Evolutionary conservation across 2,113 vertebrate species (phyloP).

Genomic region (Cephalopterus ornatus): DNA sequence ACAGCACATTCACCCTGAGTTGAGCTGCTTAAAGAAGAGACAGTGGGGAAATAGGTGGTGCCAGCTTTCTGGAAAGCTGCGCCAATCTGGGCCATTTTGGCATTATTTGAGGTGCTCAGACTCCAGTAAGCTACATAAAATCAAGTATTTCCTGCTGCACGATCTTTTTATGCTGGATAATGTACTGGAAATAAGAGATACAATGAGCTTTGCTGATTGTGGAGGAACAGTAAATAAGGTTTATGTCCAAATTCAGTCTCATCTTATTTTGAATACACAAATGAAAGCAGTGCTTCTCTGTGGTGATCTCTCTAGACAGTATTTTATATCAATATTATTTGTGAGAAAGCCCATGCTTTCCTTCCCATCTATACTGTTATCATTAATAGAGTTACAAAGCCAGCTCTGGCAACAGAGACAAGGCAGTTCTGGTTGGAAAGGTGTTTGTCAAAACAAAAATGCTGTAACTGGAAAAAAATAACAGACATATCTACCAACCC

Average conservation of each 20-base stretch:
- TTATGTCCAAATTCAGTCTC: not conserved
- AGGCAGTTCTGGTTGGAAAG: not conserved
- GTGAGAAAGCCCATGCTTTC: not conserved
- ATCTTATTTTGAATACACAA: not conserved
- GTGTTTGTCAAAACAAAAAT: not conserved
- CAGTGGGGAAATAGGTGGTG: not conserved
- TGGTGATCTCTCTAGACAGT: not conserved
- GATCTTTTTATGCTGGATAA: not conserved
- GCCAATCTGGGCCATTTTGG: not conserved
- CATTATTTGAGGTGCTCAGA: not conserved
- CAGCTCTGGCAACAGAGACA: not conserved
- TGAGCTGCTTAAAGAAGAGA: not conserved
- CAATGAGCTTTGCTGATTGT: not conserved
- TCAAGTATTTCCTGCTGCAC: not conserved
- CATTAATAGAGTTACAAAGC: not conserved
- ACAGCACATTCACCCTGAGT: not conserved
- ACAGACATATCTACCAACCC: not conserved
- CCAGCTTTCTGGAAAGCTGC: not conserved
- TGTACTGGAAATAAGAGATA: slow-evolving; percentile 3
- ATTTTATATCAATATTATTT: not conserved
- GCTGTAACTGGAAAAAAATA: not conserved
- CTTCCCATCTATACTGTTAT: not conserved
- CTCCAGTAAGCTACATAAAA: not conserved
- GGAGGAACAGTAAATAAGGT: not conserved
- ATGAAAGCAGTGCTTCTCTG: not conserved